Percentiles rank a stretch among this genome's conserved stretches.
Conservation (phyloP, 1,140 invertebrate genomes). For the Carposina sasakii region DNA sequence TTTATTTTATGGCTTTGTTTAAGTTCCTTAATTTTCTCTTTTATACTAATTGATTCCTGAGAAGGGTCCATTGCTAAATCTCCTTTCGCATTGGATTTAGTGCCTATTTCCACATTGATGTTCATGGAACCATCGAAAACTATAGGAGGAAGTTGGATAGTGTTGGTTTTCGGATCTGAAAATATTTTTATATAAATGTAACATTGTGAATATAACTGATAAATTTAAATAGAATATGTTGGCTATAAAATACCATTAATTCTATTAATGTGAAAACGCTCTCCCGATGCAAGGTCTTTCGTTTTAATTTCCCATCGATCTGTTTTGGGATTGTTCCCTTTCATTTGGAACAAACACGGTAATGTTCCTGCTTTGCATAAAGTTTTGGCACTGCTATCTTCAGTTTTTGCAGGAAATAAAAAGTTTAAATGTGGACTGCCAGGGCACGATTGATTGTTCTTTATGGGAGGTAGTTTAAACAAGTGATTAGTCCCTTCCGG, state of each 20-base stretch:
- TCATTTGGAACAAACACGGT: slow-evolving; percentile 22
- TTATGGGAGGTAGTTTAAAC: slow-evolving; percentile 50
- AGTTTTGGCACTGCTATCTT: too few species aligned
- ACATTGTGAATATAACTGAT: slow-evolving; percentile 9
- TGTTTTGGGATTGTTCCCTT: slow-evolving; percentile 13
- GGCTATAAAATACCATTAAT: slow-evolving; percentile 44
- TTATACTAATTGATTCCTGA: slow-evolving; percentile 40
- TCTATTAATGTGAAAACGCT: slow-evolving; percentile 35
- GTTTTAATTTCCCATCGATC: slow-evolving; percentile 37
- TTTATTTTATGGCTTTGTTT: slow-evolving; percentile 31
- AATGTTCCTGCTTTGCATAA: slow-evolving; percentile 14
- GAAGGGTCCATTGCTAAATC: neutral
- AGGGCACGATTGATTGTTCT: slow-evolving; percentile 30
- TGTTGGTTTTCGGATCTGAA: too few species aligned
- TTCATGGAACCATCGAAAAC: too few species aligned
- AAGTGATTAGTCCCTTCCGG: slow-evolving; percentile 17
- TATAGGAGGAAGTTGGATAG: too few species aligned
- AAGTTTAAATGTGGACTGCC: slow-evolving; percentile 36
- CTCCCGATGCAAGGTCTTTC: slow-evolving; percentile 43
- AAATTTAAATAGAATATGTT: too few species aligned
- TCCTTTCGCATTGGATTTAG: too few species aligned
- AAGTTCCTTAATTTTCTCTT: slow-evolving; percentile 43
- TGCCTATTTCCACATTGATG: too few species aligned
- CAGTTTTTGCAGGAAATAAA: slow-evolving; percentile 30
- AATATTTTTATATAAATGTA: slow-evolving; percentile 5